Percentiles rank a stretch among this genome's conserved stretches.
phyloP scores from a whole-genome alignment of 2,113 vertebrate species.

The Chelonoidis abingdonii region DNA sequence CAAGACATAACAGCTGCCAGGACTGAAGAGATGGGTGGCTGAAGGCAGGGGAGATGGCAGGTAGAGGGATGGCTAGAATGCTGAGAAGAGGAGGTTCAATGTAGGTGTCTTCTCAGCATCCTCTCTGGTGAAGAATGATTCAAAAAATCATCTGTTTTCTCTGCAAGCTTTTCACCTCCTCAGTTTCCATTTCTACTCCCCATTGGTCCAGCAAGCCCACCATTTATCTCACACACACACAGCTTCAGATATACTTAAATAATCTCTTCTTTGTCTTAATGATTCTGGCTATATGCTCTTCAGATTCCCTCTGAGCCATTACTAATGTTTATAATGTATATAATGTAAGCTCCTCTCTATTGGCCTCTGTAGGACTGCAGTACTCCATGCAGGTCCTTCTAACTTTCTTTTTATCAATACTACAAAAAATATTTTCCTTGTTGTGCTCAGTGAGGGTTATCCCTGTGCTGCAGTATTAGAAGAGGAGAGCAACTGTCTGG shows the following conservation, averaged over 20 bases:
- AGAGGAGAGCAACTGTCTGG: not conserved
- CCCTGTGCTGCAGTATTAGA: not conserved
- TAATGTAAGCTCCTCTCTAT: not conserved
- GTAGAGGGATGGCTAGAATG: not conserved
- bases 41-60: not conserved
- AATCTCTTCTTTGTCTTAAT: not conserved
- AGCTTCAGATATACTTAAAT: not conserved
- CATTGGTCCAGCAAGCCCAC: not conserved
- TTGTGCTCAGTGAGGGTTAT: fast-evolving
- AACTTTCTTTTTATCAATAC: not conserved
- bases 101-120: not conserved
- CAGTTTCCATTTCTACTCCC: not conserved
- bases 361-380: not conserved
- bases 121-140: not conserved
- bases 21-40: not conserved
- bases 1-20: not conserved
- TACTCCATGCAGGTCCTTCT: not conserved
- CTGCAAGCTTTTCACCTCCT: not conserved
- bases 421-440: not conserved
- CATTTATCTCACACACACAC: not conserved
- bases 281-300: not conserved
- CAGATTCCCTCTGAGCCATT: not conserved
- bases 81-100: not conserved
- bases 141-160: not conserved
- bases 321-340: not conserved